Conservation (phyloP, 2,113 vertebrate genomes). For the Corythoichthys intestinalis region DNA sequence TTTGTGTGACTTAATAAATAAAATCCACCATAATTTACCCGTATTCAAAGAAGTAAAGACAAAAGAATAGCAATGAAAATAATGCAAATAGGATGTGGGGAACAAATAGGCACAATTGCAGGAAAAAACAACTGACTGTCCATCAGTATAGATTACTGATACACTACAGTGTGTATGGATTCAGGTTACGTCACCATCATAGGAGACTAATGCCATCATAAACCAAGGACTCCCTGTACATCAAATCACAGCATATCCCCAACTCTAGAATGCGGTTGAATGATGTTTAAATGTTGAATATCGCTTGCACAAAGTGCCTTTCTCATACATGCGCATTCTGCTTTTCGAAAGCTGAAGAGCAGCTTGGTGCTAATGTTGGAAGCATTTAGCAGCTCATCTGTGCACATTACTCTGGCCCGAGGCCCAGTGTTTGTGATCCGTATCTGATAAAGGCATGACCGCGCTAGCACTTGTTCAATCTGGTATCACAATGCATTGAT, state of each 20-base stretch:
- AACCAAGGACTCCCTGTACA: not conserved
- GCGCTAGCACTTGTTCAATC: conserved; percentile 24
- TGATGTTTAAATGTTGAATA: conserved; percentile 50
- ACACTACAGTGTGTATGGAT: not conserved
- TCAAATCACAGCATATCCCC: conserved; percentile 30
- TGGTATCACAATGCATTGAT: conserved; percentile 30
- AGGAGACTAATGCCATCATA: not conserved
- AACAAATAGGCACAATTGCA: too few relatives aligned
- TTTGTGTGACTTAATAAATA: too few relatives aligned
- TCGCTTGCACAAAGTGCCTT: conserved; percentile 39
- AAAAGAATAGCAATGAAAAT: too few relatives aligned
- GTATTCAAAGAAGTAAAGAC: too few relatives aligned
- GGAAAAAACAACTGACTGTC: too few relatives aligned
- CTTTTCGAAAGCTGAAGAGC: conserved; percentile 22
- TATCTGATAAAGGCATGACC: conserved; percentile 31
- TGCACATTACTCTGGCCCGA: conserved; percentile 32
- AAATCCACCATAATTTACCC: too few relatives aligned
- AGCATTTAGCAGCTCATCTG: conserved; percentile 15
- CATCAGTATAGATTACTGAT: too few relatives aligned
- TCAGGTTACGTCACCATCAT: not conserved
- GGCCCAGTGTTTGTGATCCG: conserved; percentile 35
- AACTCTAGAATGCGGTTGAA: conserved; percentile 60
- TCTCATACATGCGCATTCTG: conserved; percentile 24
- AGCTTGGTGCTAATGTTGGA: conserved; percentile 14
- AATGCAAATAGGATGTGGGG: too few relatives aligned